Evolutionary conservation across 2,888 invertebrate species (phyloP).

Genomic region (Caenorhabditis sp.): DNA sequence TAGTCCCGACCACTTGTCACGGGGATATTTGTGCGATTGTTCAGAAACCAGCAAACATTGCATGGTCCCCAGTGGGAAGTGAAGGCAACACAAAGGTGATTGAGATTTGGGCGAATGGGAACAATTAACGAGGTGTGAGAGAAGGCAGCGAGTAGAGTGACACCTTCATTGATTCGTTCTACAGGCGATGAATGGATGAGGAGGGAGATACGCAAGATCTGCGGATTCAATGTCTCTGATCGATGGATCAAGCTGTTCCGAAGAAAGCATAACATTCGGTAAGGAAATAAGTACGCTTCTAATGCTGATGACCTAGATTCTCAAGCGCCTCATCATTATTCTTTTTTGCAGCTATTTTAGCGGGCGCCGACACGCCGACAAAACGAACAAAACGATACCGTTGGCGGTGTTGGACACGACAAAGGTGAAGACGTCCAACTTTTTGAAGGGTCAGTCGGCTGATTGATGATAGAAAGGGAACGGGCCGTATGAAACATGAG

Average conservation of each 20-base stretch:
- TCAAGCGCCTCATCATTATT: background rate
- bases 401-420: conserved; percentile 25
- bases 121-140: conserved; percentile 46
- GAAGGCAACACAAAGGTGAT: conserved; percentile 24
- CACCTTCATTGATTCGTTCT: background rate
- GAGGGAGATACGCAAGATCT: conserved; percentile 43
- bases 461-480: conserved; percentile 8
- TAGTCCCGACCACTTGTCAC: conserved; percentile 19
- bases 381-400: conserved; percentile 19
- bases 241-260: conserved; percentile 54
- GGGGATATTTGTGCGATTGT: conserved; percentile 17
- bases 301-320: conserved; percentile 11
- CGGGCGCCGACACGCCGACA: conserved; percentile 48
- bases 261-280: conserved; percentile 42
- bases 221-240: conserved; percentile 52
- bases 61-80: conserved; percentile 7
- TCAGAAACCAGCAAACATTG: conserved; percentile 20
- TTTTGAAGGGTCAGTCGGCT: conserved; percentile 31
- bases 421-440: conserved; percentile 43
- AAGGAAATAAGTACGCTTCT: background rate
- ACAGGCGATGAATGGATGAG: conserved; percentile 57
- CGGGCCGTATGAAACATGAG: conserved; percentile 10
- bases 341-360: conserved; percentile 48
- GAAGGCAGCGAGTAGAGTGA: background rate
- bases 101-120: background rate